Evolutionary conservation across 2,113 vertebrate genomes (phyloP).

Genomic region (Corydoras sp.): DNA sequence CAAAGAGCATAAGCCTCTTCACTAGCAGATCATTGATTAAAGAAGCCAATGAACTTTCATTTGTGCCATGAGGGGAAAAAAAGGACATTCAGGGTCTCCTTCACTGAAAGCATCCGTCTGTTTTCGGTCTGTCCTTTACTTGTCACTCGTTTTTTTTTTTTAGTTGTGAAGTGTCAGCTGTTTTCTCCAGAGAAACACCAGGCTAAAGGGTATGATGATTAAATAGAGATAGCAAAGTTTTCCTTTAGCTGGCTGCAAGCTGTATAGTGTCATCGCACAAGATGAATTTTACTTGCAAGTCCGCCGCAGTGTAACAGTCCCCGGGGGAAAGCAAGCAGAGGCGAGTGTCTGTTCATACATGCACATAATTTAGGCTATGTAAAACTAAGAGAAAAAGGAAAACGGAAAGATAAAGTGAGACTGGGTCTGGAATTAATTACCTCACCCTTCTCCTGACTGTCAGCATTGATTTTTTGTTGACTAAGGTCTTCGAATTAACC

Average conservation of each 20-base stretch:
- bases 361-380: neutral
- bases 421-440: constrained; percentile 57
- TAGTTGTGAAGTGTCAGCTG: neutral
- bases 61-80: constrained; percentile 32
- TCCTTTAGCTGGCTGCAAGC: neutral
- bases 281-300: neutral
- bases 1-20: constrained; percentile 34
- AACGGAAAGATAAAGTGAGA: constrained; percentile 41
- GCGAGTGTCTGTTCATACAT: neutral
- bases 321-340: neutral
- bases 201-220: neutral
- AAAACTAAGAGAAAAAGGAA: constrained; percentile 39
- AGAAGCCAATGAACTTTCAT: constrained; percentile 55
- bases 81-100: constrained; percentile 42
- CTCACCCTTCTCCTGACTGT: constrained; percentile 55
- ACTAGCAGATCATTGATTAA: constrained; percentile 64
- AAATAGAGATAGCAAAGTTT: constrained; percentile 2
- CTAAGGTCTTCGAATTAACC: constrained; percentile 47
- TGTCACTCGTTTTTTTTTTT: constrained; percentile 10
- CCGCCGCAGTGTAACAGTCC: neutral
- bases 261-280: neutral
- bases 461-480: constrained; percentile 61
- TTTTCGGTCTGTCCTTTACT: constrained; percentile 33
- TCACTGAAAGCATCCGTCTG: constrained; percentile 14
- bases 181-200: constrained; percentile 1